Evolutionary conservation across 2,113 vertebrate genomes (phyloP), one percentile per base, ranked within the genome.

Genomic region (Sigmodon hispidus): DNA sequence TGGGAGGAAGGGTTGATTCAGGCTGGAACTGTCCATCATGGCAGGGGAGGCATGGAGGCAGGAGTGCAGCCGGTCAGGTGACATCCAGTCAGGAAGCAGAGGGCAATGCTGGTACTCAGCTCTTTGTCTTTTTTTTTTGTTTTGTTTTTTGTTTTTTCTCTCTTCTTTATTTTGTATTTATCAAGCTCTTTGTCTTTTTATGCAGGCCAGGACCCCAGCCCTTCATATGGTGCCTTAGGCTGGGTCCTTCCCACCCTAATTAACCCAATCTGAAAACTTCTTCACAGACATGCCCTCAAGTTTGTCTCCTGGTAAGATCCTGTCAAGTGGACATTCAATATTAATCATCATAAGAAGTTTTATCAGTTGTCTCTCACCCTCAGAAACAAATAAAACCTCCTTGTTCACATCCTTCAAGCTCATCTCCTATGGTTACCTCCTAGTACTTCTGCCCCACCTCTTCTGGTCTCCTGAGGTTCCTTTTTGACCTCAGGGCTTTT

Each of bases 401-500:
- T 0, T 40, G 22, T 5, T 36, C 63, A 26, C 16, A 34, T 40
- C 10, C 6, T 45, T 67, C 48, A 76, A 3, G 16, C 22, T 89
- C 69, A 13, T 29, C 7, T 75, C 77, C 70, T 57, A 0, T 34
- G 10, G 0, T 21, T 26, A 15, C 40, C 69, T 24, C 63, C 36
- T 65, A 40, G 73, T 1, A 4, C 21, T 22, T 29, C 77, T 86
- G 76, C 50, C 59, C 10, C 4, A 59, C 48, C 59, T 45, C 3
- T 40, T 85, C 87, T 84, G 79, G 57, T 52, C 24, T 88, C 45
- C 24, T 67, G 48, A 45, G 87, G 70, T 52, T 72, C 52, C n/a
- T 61, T 34, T 77, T 57, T n/a, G 8, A 19, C 80, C 85, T 80
- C 31, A 63, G 88, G 94, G 63, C 80, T 69, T 95, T 95, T 81